phyloP scores from a whole-genome alignment of 2,113 vertebrate species.

The Pomatorhinus ruficollis region DNA sequence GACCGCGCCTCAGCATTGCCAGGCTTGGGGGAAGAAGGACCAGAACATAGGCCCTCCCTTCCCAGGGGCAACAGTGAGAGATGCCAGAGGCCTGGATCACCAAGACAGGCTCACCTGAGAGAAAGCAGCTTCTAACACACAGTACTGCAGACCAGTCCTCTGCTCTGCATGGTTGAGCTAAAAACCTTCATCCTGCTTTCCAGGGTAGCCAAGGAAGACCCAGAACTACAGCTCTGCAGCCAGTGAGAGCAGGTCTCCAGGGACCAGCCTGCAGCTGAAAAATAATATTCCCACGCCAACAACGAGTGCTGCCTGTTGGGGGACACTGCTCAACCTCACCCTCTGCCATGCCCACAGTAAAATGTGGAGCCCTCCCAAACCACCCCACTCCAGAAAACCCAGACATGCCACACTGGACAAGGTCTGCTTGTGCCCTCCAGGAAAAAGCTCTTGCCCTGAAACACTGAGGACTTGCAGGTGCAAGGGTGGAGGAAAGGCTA shows the following conservation, averaged over 20 bases:
- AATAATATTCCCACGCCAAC: background rate
- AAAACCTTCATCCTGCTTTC: background rate
- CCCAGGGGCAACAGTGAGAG: rapidly evolving
- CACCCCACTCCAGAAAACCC: background rate
- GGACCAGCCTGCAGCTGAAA: background rate
- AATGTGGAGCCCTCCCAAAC: background rate
- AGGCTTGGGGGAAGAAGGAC: background rate
- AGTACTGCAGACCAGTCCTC: background rate
- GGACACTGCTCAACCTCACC: rapidly evolving
- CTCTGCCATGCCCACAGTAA: background rate
- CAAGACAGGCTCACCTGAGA: background rate
- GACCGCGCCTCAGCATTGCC: rapidly evolving
- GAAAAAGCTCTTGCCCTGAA: background rate
- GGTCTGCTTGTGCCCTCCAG: background rate
- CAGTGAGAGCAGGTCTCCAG: background rate
- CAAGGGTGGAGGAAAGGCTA: background rate
- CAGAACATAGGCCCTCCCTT: background rate
- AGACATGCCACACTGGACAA: background rate
- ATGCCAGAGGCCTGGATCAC: background rate
- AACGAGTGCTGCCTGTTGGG: rapidly evolving
- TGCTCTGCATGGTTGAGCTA: background rate
- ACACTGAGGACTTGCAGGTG: background rate
- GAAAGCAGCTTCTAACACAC: background rate
- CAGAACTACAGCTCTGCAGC: background rate
- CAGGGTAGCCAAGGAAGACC: background rate